Evolutionary conservation across 1,140 invertebrate genomes (phyloP), one percentile per base, ranked within the genome.

Genomic region (Chymomyza costata): DNA sequence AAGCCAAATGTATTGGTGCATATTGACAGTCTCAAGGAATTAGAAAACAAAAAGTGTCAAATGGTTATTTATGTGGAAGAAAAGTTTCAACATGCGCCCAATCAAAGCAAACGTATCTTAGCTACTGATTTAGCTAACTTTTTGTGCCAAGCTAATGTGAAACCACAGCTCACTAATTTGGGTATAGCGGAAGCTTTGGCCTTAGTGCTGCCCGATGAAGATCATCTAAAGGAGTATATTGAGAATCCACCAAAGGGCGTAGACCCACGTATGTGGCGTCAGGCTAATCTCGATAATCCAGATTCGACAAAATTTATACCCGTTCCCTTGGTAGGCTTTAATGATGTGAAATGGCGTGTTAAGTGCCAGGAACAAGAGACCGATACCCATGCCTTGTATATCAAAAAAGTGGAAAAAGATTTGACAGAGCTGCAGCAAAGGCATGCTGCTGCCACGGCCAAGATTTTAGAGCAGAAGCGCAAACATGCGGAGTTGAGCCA

Each of bases 271-370:
- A 88, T 95, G 47, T 96, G 94, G 94, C 91, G 93, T 74, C 95
- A 97, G 85, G 96, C 96, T 0, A 95, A 96, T 81, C 84, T 93
- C 16, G 95, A 98, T 74, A 99, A 98, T 87, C 97, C 96, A 0
- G 93, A 98, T 87, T 90, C 94, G 6, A 90, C 91, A 19, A 91
- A 92, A 64, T 94, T 96, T 46, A 93, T 98, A 69, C 96, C 96
- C 0, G 93, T 97, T 2, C 95, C 96, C 1, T 93, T 98, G 85
- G 91, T 98, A 58, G 97, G 97, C 0, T 97, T 98, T 70, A 86
- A 85, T 32, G 88, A 89, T 71, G 82, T 89, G 35, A 94, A 96
- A 74, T 91, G 92, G 84, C 89, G 96, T 21, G 89, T 95, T n/a
- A 90, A 93, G 44, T 92, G 91, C 60, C 94, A 94, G 71, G 90